A percentile compares a stretch with the other conserved stretches of the same genome.
phyloP scores from a whole-genome alignment of 2,888 invertebrate species.

The Scelioninae gen. 2 region DNA sequence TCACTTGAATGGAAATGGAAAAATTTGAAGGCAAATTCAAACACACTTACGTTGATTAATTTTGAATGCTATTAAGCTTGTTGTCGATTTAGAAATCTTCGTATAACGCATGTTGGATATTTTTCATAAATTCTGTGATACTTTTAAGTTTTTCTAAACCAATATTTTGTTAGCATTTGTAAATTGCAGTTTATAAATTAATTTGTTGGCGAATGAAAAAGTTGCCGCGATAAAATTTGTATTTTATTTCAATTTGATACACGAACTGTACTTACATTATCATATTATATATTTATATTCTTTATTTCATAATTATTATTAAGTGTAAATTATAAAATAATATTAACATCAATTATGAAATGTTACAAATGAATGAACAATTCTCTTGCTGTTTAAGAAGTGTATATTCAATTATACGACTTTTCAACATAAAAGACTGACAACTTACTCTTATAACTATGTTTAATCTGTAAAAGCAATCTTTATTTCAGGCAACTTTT shows the following conservation, averaged over 20 bases:
- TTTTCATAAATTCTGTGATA: slow-evolving; percentile 47
- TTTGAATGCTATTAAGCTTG: slow-evolving; percentile 8
- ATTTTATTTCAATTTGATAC: slow-evolving; percentile 13
- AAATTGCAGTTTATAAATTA: neutral
- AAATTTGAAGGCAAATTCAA: neutral
- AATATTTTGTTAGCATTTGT: neutral
- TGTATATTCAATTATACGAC: neutral
- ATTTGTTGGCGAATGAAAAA: slow-evolving; percentile 10
- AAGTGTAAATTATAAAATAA: no score
- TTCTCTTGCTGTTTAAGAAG: no score
- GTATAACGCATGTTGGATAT: slow-evolving; percentile 8
- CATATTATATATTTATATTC: neutral
- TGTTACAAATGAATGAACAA: no score
- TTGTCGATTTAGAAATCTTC: slow-evolving; percentile 12
- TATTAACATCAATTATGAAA: no score
- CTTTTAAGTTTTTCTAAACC: slow-evolving; percentile 31
- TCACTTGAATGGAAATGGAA: slow-evolving; percentile 12
- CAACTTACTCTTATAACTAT: slow-evolving; percentile 8
- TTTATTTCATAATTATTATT: neutral
- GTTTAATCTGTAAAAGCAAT: slow-evolving; percentile 1
- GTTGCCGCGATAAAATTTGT: slow-evolving; percentile 6
- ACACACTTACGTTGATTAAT: no score
- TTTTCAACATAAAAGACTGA: slow-evolving; percentile 30
- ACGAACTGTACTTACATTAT: slow-evolving; percentile 18
- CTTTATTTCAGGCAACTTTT: slow-evolving; percentile 26